A percentile compares a stretch with the other conserved stretches of the same genome.
These are phyloP conservation scores for Phytoseiulus persimilis DNA, from an alignment of 2,888 invertebrate species.

Conservation along the genomic window DNA sequence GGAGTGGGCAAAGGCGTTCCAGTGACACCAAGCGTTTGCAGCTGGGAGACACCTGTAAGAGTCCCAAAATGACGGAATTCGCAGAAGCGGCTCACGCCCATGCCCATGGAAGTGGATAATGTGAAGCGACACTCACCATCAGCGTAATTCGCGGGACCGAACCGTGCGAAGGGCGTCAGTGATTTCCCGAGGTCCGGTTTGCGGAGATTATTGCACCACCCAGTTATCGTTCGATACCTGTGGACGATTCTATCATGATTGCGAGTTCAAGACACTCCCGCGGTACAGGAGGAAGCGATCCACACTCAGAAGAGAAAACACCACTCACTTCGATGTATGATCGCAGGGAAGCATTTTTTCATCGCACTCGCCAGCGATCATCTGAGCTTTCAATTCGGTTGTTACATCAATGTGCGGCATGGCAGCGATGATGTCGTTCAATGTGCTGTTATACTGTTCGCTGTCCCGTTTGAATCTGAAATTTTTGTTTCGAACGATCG, in stretches of 20 bases:
- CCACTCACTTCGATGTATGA: slow-evolving; percentile 48
- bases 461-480: slow-evolving; percentile 10
- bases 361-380: slow-evolving; percentile 50
- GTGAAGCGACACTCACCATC: slow-evolving; percentile 62
- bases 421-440: neutral
- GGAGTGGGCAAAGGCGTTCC: slow-evolving; percentile 75
- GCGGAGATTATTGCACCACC: slow-evolving; percentile 76
- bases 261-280: too few relatives aligned
- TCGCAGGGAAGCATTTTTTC: slow-evolving; percentile 65
- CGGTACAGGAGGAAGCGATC: too few relatives aligned
- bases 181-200: slow-evolving; percentile 74
- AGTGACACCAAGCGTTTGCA: slow-evolving; percentile 64
- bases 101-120: too few relatives aligned
- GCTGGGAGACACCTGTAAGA: slow-evolving; percentile 64
- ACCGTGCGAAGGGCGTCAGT: slow-evolving; percentile 71
- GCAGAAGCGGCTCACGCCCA: too few relatives aligned
- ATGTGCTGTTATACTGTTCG: neutral
- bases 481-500: slow-evolving; percentile 40
- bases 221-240: slow-evolving; percentile 60
- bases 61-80: too few relatives aligned
- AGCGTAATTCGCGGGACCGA: slow-evolving; percentile 76
- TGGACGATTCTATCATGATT: too few relatives aligned
- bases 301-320: neutral
- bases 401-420: slow-evolving; percentile 41
- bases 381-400: slow-evolving; percentile 40